phyloP scores from a whole-genome alignment of 2,888 invertebrate species.

The Lysandra bellargus region DNA sequence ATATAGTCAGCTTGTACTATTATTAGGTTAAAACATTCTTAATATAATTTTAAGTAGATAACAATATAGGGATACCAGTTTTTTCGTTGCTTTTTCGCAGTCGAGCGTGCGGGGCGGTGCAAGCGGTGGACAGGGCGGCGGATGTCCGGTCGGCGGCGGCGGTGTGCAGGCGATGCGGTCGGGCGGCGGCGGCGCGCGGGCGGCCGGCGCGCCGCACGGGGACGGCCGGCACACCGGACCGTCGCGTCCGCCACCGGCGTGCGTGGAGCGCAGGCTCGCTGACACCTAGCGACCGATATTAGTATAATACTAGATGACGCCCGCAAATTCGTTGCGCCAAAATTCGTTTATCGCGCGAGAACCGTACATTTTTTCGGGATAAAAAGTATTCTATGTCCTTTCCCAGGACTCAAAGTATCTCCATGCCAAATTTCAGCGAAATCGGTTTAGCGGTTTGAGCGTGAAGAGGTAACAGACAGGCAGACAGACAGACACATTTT shows the following conservation, averaged over 20 bases:
- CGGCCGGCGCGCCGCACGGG: slow-evolving; percentile 28
- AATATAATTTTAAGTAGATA: background rate
- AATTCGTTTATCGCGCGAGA: no score
- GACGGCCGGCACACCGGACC: slow-evolving; percentile 37
- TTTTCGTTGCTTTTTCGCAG: slow-evolving; percentile 39
- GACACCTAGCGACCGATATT: background rate
- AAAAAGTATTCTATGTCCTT: no score
- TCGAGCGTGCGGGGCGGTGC: slow-evolving; percentile 34
- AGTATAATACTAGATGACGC: no score
- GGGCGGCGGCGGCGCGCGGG: slow-evolving; percentile 36
- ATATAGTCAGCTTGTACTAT: no score
- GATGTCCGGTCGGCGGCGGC: slow-evolving; percentile 38
- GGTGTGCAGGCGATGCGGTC: slow-evolving; percentile 51
- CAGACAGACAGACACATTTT: no score
- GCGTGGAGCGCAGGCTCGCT: background rate
- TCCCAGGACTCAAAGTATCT: no score
- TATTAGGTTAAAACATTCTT: no score
- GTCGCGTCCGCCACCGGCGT: background rate
- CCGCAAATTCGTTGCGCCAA: no score
- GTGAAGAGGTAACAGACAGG: no score
- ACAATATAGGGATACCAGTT: slow-evolving; percentile 1
- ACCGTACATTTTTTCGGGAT: no score
- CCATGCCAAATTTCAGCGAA: no score
- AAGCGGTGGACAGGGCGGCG: slow-evolving; percentile 46
- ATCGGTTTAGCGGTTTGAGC: no score